Evolutionary conservation across 2,888 invertebrate genomes (phyloP).

Genomic region (Aelia acuminata): DNA sequence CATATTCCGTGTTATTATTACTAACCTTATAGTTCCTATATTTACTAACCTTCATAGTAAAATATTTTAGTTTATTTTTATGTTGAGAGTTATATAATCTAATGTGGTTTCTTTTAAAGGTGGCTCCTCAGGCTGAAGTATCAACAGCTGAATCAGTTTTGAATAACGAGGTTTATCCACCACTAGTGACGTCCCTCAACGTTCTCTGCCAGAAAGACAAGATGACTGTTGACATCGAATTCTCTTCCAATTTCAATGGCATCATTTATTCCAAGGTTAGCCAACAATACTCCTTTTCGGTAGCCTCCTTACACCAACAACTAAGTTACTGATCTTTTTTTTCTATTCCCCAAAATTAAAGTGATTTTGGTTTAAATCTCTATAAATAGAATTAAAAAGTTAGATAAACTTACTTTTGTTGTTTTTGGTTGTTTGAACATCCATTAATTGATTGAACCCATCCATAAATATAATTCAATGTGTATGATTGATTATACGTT

Average conservation of each 20-base stretch:
- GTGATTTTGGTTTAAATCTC: background rate
- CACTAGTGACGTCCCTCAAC: constrained; percentile 82
- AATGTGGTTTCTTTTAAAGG: background rate
- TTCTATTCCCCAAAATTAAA: background rate
- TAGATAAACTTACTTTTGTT: no score
- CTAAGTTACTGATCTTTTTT: background rate
- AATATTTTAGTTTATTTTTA: background rate
- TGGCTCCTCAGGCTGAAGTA: background rate
- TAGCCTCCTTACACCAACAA: background rate
- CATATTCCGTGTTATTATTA: no score
- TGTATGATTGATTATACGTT: background rate
- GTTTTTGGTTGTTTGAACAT: no score
- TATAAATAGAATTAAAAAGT: background rate
- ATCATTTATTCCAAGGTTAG: constrained; percentile 82
- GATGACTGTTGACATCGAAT: constrained; percentile 86
- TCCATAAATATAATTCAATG: no score
- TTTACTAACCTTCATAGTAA: background rate
- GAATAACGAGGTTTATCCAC: constrained; percentile 73
- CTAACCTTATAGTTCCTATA: no score
- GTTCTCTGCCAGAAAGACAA: constrained; percentile 85
- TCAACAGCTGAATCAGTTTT: constrained; percentile 1
- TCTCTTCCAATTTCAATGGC: constrained; percentile 82
- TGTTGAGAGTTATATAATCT: background rate
- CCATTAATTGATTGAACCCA: no score
- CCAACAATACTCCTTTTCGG: background rate